Evolutionary conservation across 2,797 vertebrate species (phyloP), one percentile per base, ranked within the genome.

Genomic region (Enteromius radiatus): DNA sequence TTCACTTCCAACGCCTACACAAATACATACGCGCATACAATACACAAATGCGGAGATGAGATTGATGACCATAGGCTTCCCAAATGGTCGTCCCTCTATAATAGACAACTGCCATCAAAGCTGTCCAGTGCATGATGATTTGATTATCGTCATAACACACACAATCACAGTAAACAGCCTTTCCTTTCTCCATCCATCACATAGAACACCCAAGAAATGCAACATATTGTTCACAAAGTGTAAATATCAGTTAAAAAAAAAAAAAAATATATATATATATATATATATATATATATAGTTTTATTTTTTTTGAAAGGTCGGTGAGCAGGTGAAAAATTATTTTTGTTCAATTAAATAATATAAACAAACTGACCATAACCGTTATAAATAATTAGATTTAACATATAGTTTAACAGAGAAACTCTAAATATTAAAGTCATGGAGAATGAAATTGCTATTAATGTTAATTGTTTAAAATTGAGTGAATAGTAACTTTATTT

Each of bases 101-200:
- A 91, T 89, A 92, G 92, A 93, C 93, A 94, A 93, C 89, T 91
- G 88, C 87, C 92, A 92, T 93, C 91, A 90, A 86, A 89, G 79
- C 89, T 90, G 88, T 86, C 89, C 83, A 85, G 87, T 89, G 41
- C 88, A 86, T 89, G 86, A 88, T 92, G 91, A 94, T 94, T 91
- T 89, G 90, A 92, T 95, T 94, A 93, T 15, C 79, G 91, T 90
- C 87, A 88, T 92, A 92, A 90, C 90, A 85, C 86, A 83, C 87
- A n/a, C 77, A 84, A 85, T 91, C 89, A 88, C 84, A 82, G 91
- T 91, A 93, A 93, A 93, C 91, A 94, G 87, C 92, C 88, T 91
- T 90, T 69, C 68, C 54, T 56, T 47, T 68, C 19, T 67, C 47
- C 31, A 78, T 81, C 64, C 36, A 41, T 84, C 76, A 49, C 17